These are phyloP conservation scores for Platysteira castanea DNA, from an alignment of 2,113 vertebrate species.

Conservation along the genomic window DNA sequence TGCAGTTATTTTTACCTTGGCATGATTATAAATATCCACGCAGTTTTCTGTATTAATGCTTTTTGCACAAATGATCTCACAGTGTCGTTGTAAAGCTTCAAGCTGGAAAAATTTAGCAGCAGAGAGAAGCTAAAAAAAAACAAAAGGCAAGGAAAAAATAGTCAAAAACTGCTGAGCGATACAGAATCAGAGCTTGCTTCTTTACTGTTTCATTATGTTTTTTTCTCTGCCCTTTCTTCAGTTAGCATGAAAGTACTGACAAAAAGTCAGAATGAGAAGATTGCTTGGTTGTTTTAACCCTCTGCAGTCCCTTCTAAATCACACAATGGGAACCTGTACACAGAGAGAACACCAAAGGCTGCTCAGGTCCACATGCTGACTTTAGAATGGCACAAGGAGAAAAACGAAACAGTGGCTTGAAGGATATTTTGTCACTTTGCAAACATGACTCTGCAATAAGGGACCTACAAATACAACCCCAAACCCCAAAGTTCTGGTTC, in stretches of 20 bases:
- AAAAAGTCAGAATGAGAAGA: not conserved
- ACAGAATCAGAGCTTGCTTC: not conserved
- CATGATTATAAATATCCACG: slow-evolving; percentile 97
- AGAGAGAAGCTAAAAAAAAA: slow-evolving; percentile 85
- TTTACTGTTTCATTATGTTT: not conserved
- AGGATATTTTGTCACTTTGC: not conserved
- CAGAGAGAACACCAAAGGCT: not conserved
- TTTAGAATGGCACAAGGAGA: not conserved
- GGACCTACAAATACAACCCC: not conserved
- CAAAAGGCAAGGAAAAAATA: not conserved
- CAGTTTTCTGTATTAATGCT: slow-evolving; percentile 96
- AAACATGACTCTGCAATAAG: not conserved
- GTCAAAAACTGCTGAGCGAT: not conserved
- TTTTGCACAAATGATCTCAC: slow-evolving; percentile 97
- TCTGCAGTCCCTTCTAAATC: not conserved
- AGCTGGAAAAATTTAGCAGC: slow-evolving; percentile 98
- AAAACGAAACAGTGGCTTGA: not conserved
- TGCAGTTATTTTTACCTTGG: slow-evolving; percentile 81
- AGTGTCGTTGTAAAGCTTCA: slow-evolving; percentile 96
- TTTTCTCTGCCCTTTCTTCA: not conserved
- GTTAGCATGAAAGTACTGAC: not conserved
- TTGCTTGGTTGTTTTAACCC: not conserved
- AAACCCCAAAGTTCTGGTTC: not conserved
- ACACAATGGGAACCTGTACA: not conserved
- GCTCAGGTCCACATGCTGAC: not conserved